phyloP scores from a whole-genome alignment of 2,888 invertebrate genomes.

The Melieria omissa region DNA sequence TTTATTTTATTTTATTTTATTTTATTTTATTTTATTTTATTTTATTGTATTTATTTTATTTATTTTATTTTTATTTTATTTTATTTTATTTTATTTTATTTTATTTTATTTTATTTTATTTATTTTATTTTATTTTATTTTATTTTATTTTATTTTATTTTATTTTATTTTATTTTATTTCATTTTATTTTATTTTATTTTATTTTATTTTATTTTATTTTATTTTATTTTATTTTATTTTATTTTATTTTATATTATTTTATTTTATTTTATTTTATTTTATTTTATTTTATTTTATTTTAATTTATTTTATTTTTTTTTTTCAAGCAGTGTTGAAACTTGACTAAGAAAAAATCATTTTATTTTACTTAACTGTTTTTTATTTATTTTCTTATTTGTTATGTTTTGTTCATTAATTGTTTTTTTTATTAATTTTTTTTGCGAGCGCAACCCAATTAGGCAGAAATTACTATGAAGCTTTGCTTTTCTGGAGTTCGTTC shows the following conservation, averaged over 20 bases:
- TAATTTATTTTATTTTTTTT: neutral
- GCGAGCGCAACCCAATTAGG: no score
- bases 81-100: conserved; percentile 6
- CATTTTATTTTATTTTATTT: neutral
- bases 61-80: conserved; percentile 5
- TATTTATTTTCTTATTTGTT: neutral
- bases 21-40: neutral
- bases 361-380: conserved; percentile 1
- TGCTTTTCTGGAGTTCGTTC: no score
- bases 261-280: neutral
- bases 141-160: neutral
- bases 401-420: neutral
- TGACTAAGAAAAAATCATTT: neutral
- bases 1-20: neutral
- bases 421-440: neutral
- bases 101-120: neutral
- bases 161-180: conserved; percentile 5
- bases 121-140: neutral
- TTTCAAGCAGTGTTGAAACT: neutral
- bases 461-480: no score
- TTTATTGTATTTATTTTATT: conserved; percentile 12
- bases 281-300: neutral
- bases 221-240: neutral
- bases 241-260: conserved; percentile 1
- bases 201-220: conserved; percentile 5